Conservation (phyloP, 2,888 invertebrate genomes). For the Anodontia alba region DNA sequence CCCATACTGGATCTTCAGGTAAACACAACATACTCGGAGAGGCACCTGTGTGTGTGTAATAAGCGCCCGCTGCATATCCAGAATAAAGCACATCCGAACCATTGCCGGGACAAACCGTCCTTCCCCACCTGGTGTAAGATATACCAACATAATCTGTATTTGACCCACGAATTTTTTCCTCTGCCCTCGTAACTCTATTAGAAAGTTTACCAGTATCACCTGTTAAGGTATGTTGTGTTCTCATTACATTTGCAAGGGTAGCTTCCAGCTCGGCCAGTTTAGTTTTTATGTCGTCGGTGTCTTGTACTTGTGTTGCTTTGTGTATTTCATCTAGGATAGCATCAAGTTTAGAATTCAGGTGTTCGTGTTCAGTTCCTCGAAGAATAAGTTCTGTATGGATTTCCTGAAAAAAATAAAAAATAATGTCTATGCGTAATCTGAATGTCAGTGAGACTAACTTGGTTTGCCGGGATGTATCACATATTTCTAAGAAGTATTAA, state of each 20-base stretch:
- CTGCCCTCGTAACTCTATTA: background rate
- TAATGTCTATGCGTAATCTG: too few relatives aligned
- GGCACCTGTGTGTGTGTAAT: background rate
- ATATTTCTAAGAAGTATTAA: too few relatives aligned
- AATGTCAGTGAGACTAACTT: too few relatives aligned
- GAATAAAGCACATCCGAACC: conserved; percentile 24
- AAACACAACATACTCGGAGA: conserved; percentile 5
- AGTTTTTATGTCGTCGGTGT: background rate
- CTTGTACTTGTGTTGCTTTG: background rate
- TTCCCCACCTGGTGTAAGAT: conserved; percentile 19
- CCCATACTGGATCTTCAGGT: background rate
- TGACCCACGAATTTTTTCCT: background rate
- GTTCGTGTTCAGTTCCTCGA: background rate
- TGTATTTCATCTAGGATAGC: too few relatives aligned
- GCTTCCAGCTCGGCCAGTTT: background rate
- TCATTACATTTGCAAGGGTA: background rate
- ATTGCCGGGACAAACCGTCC: conserved; percentile 27
- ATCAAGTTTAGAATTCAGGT: background rate
- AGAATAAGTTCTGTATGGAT: background rate
- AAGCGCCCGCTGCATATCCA: conserved; percentile 5
- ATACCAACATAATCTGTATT: background rate
- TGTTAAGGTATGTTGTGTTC: background rate
- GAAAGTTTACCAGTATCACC: background rate
- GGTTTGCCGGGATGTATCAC: too few relatives aligned
- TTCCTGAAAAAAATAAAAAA: background rate